Conservation (phyloP, 2,888 invertebrate genomes). For the Alloplasta piceator region DNA sequence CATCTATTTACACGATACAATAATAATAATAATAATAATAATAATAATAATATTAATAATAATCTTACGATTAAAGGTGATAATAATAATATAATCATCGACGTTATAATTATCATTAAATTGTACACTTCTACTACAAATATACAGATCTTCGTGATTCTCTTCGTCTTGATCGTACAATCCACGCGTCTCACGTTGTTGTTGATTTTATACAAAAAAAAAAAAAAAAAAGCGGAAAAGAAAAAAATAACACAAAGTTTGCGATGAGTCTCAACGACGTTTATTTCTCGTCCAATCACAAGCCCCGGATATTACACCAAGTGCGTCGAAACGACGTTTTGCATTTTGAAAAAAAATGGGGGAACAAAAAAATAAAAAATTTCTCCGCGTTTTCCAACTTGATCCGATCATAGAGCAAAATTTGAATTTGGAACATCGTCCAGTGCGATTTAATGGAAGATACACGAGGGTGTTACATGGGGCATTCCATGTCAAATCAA, state of each 20-base stretch:
- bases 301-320: too few relatives aligned
- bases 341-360: slow-evolving; percentile 3
- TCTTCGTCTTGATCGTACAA: slow-evolving; percentile 49
- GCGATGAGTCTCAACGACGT: too few relatives aligned
- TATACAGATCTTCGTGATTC: slow-evolving; percentile 79
- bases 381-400: slow-evolving; percentile 11
- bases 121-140: slow-evolving; percentile 81
- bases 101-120: slow-evolving; percentile 75
- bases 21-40: slow-evolving; percentile 70
- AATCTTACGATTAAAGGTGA: slow-evolving; percentile 72
- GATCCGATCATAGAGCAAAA: too few relatives aligned
- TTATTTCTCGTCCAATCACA: too few relatives aligned
- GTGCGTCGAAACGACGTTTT: not conserved
- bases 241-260: too few relatives aligned
- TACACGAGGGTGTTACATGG: too few relatives aligned
- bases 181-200: slow-evolving; percentile 34
- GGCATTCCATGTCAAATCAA: too few relatives aligned
- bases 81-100: slow-evolving; percentile 75
- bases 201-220: slow-evolving; percentile 50
- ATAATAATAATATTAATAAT: slow-evolving; percentile 72
- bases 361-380: too few relatives aligned
- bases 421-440: too few relatives aligned
- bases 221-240: slow-evolving; percentile 57
- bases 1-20: slow-evolving; percentile 77
- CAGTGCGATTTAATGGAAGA: too few relatives aligned